These are phyloP conservation scores for Muscicapa adusta DNA, from an alignment of 2,113 vertebrate species.

Conservation along the genomic window DNA sequence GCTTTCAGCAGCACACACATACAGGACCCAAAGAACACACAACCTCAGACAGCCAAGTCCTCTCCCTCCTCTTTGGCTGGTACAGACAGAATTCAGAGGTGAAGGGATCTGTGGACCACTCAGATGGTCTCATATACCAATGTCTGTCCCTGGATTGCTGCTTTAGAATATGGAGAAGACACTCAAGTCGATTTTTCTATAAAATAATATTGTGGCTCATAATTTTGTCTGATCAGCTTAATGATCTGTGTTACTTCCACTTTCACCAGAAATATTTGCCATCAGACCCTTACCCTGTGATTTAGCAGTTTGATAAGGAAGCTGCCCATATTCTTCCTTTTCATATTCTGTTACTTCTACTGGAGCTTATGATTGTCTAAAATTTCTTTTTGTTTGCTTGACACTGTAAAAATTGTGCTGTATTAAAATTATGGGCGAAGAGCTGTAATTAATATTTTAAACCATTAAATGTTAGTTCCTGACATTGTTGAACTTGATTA, in stretches of 20 bases:
- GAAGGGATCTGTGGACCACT: not conserved
- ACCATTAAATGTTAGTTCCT: not conserved
- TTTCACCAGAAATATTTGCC: not conserved
- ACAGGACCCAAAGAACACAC: not conserved
- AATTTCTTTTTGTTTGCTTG: not conserved
- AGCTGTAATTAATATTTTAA: not conserved
- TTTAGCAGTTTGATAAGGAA: not conserved
- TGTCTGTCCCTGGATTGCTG: not conserved
- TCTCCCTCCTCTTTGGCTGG: not conserved
- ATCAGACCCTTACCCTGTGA: not conserved
- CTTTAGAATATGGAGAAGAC: not conserved
- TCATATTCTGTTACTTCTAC: not conserved
- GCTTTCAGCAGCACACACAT: not conserved
- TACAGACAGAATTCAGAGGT: not conserved
- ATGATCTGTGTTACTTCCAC: not conserved
- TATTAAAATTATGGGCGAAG: not conserved
- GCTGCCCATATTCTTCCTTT: not conserved
- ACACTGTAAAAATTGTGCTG: not conserved
- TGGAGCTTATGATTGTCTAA: accelerated
- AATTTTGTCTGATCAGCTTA: not conserved
- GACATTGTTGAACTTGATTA: not conserved
- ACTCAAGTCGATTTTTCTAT: not conserved
- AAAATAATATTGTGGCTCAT: not conserved
- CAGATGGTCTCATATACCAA: not conserved
- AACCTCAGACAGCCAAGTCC: not conserved